Percentiles rank a stretch among this genome's conserved stretches.
These are phyloP conservation scores for Nemurella pictetii DNA, from an alignment of 2,888 invertebrate species.

Conservation along the genomic window DNA sequence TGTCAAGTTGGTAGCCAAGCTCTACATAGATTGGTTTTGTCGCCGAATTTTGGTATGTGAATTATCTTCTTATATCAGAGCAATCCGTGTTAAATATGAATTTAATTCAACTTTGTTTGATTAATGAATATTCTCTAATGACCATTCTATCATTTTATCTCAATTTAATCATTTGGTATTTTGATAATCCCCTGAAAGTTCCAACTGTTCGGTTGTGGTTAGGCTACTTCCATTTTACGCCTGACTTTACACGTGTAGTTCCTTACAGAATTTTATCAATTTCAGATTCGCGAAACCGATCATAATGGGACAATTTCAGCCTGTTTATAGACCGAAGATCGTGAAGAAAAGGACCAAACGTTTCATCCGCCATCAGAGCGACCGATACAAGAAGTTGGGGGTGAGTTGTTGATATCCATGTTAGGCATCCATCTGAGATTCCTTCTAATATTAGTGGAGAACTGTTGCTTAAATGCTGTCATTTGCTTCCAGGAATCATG, in stretches of 20 bases:
- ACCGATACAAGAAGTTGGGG: conserved; percentile 95
- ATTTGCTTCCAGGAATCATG: conserved; percentile 77
- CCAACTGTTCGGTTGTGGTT: not conserved
- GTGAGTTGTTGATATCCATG: conserved; percentile 55
- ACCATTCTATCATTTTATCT: too few relatives aligned
- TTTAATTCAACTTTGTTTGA: not conserved
- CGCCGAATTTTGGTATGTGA: conserved; percentile 9
- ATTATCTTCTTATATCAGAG: not conserved
- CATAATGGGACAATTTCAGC: conserved; percentile 54
- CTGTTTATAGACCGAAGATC: conserved; percentile 85
- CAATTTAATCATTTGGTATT: too few relatives aligned
- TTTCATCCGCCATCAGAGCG: conserved; percentile 98
- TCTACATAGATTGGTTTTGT: not conserved
- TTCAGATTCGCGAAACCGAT: not conserved
- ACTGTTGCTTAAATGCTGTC: not conserved
- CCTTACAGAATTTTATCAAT: not conserved
- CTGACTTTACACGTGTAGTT: conserved; percentile 6
- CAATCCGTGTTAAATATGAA: not conserved
- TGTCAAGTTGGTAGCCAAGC: not conserved
- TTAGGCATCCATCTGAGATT: too few relatives aligned
- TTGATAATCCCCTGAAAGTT: not conserved
- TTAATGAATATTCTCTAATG: too few relatives aligned
- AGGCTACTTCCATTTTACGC: not conserved
- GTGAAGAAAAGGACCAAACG: conserved; percentile 98
- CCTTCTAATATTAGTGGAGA: too few relatives aligned